Evolutionary conservation across 2,113 vertebrate species (phyloP).

Genomic region (Cheirogaleus medius): DNA sequence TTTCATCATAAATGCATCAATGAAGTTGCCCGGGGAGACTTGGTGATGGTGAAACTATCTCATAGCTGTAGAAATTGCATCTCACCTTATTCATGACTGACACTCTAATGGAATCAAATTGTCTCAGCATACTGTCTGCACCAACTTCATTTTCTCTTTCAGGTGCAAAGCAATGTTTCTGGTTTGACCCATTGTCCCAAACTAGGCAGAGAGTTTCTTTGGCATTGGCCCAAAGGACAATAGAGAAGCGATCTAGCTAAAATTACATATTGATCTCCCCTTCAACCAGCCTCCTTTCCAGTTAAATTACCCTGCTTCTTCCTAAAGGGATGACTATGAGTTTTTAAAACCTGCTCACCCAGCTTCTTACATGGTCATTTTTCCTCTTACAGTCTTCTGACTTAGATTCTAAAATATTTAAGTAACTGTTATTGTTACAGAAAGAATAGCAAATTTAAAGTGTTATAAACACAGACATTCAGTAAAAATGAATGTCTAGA

Average conservation of each 20-base stretch:
- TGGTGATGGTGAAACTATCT: constrained; percentile 37
- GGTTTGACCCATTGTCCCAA: constrained; percentile 62
- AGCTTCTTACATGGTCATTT: constrained; percentile 46
- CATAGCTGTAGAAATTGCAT: not conserved
- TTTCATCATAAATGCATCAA: constrained; percentile 57
- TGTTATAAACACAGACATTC: not conserved
- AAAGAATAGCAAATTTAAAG: constrained; percentile 34
- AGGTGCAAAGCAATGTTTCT: constrained; percentile 59
- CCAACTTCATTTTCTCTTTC: constrained; percentile 60
- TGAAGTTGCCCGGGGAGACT: constrained; percentile 45
- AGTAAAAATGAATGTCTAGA: constrained; percentile 3
- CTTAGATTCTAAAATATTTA: constrained; percentile 54
- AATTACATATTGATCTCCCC: constrained; percentile 78
- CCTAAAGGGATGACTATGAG: constrained; percentile 41
- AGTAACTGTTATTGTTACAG: constrained; percentile 29
- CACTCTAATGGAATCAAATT: constrained; percentile 7
- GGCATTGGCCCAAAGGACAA: constrained; percentile 66
- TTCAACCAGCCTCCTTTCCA: constrained; percentile 55
- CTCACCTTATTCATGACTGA: constrained; percentile 45
- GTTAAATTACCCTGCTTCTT: constrained; percentile 67
- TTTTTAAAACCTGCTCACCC: constrained; percentile 58
- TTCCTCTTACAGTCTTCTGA: not conserved
- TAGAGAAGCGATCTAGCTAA: constrained; percentile 70
- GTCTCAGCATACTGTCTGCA: not conserved
- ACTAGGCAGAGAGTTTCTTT: constrained; percentile 57